Evolutionary conservation across 2,113 vertebrate genomes (phyloP).

Genomic region (Menidia beryllina): DNA sequence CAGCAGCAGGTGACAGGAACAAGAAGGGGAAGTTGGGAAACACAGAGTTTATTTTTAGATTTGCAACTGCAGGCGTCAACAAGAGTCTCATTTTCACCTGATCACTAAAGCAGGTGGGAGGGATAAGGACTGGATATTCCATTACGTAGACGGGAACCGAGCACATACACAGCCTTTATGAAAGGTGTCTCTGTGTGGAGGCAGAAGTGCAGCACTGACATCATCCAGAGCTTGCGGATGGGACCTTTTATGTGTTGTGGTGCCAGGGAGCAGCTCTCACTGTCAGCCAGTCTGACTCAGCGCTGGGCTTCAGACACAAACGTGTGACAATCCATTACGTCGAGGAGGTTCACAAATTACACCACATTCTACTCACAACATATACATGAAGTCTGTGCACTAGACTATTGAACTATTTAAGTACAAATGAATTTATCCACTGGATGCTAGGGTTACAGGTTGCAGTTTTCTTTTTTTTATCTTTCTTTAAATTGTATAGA

Average conservation of each 20-base stretch:
- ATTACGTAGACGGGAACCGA: slow-evolving; percentile 39
- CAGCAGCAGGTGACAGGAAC: slow-evolving; percentile 23
- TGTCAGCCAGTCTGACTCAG: slow-evolving; percentile 67
- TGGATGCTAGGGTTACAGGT: no score
- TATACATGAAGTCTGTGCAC: neutral
- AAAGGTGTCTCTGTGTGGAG: slow-evolving; percentile 67
- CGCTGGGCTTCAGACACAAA: slow-evolving; percentile 36
- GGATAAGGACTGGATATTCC: slow-evolving; percentile 41
- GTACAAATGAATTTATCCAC: no score
- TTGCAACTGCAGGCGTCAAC: slow-evolving; percentile 35
- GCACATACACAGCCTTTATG: slow-evolving; percentile 57
- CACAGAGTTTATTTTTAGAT: slow-evolving; percentile 68
- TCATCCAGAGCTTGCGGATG: slow-evolving; percentile 60
- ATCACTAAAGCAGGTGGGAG: slow-evolving; percentile 50
- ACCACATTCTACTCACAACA: slow-evolving; percentile 3
- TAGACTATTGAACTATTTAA: no score
- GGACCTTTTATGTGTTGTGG: slow-evolving; percentile 57
- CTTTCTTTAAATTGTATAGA: no score
- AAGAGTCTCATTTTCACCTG: slow-evolving; percentile 59
- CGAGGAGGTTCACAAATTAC: slow-evolving; percentile 18
- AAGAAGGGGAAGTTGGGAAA: slow-evolving; percentile 39
- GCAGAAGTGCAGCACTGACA: slow-evolving; percentile 64
- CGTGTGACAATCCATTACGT: slow-evolving; percentile 41
- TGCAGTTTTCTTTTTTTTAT: no score
- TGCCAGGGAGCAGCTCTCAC: slow-evolving; percentile 58